A percentile compares a stretch with the other conserved stretches of the same genome.
phyloP scores from a whole-genome alignment of 2,888 invertebrate genomes.

The Hymenopus coronatus region DNA sequence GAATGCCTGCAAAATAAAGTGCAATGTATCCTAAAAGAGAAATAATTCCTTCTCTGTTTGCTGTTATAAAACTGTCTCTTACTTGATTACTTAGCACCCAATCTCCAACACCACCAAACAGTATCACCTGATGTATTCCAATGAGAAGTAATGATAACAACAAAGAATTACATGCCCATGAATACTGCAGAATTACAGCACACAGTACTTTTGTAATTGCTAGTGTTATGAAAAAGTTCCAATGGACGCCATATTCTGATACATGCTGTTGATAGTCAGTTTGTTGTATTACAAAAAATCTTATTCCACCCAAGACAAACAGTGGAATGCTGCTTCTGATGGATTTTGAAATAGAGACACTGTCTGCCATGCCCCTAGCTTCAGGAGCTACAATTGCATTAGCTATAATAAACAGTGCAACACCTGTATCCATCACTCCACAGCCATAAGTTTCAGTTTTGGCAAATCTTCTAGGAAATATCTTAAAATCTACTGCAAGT shows the following conservation, averaged over 20 bases:
- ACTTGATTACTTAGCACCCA: slow-evolving; percentile 65
- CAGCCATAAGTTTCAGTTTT: slow-evolving; percentile 86
- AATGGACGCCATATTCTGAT: slow-evolving; percentile 93
- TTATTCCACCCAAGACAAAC: slow-evolving; percentile 59
- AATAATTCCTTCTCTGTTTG: slow-evolving; percentile 89
- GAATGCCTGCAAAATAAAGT: slow-evolving; percentile 73
- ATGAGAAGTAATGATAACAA: slow-evolving; percentile 56
- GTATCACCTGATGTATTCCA: slow-evolving; percentile 62
- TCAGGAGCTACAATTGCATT: slow-evolving; percentile 74
- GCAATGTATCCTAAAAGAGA: slow-evolving; percentile 83
- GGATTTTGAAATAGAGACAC: slow-evolving; percentile 16
- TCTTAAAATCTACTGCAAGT: slow-evolving; percentile 87
- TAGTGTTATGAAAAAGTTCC: slow-evolving; percentile 97
- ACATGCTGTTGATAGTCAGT: slow-evolving; percentile 83
- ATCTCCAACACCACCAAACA: slow-evolving; percentile 61
- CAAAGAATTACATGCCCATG: slow-evolving; percentile 54
- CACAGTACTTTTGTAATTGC: slow-evolving; percentile 76
- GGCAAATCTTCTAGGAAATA: slow-evolving; percentile 80
- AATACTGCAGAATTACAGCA: slow-evolving; percentile 56
- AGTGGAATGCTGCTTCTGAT: slow-evolving; percentile 47
- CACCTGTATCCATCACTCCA: slow-evolving; percentile 94
- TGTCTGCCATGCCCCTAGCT: slow-evolving; percentile 37
- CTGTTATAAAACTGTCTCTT: slow-evolving; percentile 63
- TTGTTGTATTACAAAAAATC: slow-evolving; percentile 59
- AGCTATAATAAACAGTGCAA: slow-evolving; percentile 79